phyloP scores from a whole-genome alignment of 2,113 vertebrate species.

The Pseudorhombus dupliciocellatus region DNA sequence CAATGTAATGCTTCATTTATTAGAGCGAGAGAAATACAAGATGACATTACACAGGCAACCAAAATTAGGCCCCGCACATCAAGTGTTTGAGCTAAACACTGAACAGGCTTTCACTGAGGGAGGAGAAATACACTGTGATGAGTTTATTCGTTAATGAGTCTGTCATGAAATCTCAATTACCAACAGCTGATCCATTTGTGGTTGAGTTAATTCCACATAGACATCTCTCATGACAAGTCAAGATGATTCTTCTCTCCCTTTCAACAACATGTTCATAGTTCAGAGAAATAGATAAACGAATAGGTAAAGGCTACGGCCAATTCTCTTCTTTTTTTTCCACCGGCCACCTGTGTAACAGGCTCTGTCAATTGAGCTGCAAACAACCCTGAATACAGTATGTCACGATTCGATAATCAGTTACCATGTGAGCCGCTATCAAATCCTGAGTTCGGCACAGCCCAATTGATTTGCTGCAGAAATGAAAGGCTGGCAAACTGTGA shows the following conservation, averaged over 20 bases:
- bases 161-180: conserved; percentile 7
- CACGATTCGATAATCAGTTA: conserved; percentile 69
- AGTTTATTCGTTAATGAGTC: conserved; percentile 28
- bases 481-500: conserved; percentile 63
- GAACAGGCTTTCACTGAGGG: conserved; percentile 14
- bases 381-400: conserved; percentile 50
- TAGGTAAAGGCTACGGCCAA: background rate
- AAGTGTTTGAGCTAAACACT: conserved; percentile 31
- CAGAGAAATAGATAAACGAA: conserved; percentile 26
- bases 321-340: conserved; percentile 27
- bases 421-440: conserved; percentile 61
- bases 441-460: conserved; percentile 68
- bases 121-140: background rate
- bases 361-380: conserved; percentile 44
- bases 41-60: conserved; percentile 36
- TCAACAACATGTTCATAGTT: background rate
- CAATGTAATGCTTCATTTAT: conserved; percentile 50
- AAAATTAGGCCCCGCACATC: conserved; percentile 46
- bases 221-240: background rate
- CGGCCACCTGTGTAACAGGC: conserved; percentile 6
- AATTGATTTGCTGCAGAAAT: conserved; percentile 74
- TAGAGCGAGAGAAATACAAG: conserved; percentile 32
- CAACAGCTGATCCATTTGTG: background rate
- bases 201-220: background rate
- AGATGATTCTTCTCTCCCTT: background rate